phyloP scores from a whole-genome alignment of 2,888 invertebrate species.

The Ceratothoa steindachneri region DNA sequence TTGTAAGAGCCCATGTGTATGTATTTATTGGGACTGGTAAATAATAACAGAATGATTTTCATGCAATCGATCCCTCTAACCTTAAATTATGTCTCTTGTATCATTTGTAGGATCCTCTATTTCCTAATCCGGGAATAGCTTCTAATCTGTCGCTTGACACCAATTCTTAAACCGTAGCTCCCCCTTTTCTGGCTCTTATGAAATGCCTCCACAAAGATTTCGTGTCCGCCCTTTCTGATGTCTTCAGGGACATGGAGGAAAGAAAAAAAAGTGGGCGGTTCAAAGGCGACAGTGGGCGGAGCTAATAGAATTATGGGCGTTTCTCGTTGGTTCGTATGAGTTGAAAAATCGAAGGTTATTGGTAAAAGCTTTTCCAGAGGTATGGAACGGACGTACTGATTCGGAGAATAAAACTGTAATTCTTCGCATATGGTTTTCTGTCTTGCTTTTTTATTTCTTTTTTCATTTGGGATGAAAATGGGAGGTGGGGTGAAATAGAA shows the following conservation, averaged over 20 bases:
- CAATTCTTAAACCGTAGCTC: no score
- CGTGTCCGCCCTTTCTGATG: constrained; percentile 2
- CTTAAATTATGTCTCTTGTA: no score
- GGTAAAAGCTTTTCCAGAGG: constrained; percentile 7
- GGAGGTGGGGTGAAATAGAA: not conserved
- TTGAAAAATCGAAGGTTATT: constrained; percentile 13
- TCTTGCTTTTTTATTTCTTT: not conserved
- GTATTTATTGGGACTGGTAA: no score
- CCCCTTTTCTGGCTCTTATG: no score
- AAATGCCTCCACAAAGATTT: no score
- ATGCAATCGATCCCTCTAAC: no score
- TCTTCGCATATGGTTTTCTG: not conserved
- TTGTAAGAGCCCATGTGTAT: no score
- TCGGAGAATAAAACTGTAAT: not conserved
- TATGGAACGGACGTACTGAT: not conserved
- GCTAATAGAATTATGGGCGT: constrained; percentile 11
- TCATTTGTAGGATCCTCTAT: no score
- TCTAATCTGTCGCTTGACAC: no score
- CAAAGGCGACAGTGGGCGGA: constrained; percentile 2
- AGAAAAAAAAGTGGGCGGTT: constrained; percentile 6
- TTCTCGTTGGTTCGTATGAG: constrained; percentile 7
- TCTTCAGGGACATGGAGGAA: constrained; percentile 10
- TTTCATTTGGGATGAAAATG: not conserved
- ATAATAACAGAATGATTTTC: no score
- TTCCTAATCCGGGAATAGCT: no score